Percentiles rank a stretch among this genome's conserved stretches.
phyloP scores from a whole-genome alignment of 2,113 vertebrate genomes.

The Australoheros scitulus region DNA sequence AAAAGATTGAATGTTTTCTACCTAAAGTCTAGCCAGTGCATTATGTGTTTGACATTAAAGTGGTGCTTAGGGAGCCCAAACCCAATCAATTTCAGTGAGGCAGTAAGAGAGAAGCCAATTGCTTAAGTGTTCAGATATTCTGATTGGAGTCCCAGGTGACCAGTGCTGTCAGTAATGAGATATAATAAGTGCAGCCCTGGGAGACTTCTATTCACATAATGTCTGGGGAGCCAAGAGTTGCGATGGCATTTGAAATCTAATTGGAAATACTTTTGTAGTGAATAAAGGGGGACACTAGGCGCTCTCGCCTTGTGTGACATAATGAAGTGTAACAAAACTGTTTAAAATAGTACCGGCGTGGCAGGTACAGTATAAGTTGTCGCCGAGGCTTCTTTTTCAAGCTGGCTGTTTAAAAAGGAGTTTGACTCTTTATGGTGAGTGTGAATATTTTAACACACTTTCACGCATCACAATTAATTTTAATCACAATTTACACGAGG shows the following conservation, averaged over 20 bases:
- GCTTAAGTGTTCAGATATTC: slow-evolving; percentile 75
- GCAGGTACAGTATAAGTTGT: slow-evolving; percentile 47
- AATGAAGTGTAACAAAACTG: slow-evolving; percentile 60
- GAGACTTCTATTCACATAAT: slow-evolving; percentile 73
- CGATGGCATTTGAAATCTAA: slow-evolving; percentile 75
- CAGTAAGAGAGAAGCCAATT: slow-evolving; percentile 64
- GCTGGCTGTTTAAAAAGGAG: slow-evolving; percentile 53
- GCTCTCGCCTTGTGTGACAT: slow-evolving; percentile 34
- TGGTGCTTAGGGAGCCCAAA: slow-evolving; percentile 65
- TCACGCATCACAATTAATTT: slow-evolving; percentile 33
- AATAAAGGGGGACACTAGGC: slow-evolving; percentile 50
- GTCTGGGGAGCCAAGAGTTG: slow-evolving; percentile 66
- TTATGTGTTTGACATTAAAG: slow-evolving; percentile 79
- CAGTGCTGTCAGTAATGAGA: slow-evolving; percentile 77
- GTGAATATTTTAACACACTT: slow-evolving; percentile 4
- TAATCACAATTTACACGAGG: background rate
- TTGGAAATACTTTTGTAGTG: slow-evolving; percentile 70
- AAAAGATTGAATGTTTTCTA: slow-evolving; percentile 54
- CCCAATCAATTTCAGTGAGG: slow-evolving; percentile 70
- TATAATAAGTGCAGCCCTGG: slow-evolving; percentile 73
- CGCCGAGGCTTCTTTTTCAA: slow-evolving; percentile 41
- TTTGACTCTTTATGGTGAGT: slow-evolving; percentile 3
- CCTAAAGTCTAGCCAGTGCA: slow-evolving; percentile 60
- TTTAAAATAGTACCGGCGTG: slow-evolving; percentile 46
- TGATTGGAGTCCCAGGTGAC: slow-evolving; percentile 77